Conservation (phyloP, 2,888 invertebrate species). For the Cephus nigrinus region DNA sequence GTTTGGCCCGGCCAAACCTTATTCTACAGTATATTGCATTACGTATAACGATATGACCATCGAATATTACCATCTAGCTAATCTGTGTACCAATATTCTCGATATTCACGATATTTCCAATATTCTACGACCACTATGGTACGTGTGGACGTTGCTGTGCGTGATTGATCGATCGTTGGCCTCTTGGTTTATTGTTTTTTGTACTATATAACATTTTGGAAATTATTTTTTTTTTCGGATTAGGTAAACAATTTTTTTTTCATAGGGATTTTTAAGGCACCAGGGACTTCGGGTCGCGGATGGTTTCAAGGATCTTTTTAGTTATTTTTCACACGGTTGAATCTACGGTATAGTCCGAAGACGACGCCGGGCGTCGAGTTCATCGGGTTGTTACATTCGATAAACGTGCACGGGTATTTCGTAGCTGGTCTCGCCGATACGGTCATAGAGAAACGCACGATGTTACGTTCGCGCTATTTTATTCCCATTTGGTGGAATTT, state of each 20-base stretch:
- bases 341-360: neutral
- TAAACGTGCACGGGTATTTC: neutral
- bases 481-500: slow-evolving; percentile 64
- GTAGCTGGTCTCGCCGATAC: neutral
- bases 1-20: slow-evolving; percentile 17
- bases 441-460: neutral
- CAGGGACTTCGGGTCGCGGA: neutral
- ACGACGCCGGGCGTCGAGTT: neutral
- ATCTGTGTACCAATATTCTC: slow-evolving; percentile 24
- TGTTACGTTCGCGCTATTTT: slow-evolving; percentile 33
- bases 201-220: neutral
- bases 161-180: slow-evolving; percentile 16
- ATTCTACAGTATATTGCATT: slow-evolving; percentile 21
- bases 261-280: neutral
- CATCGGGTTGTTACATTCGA: neutral
- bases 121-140: neutral
- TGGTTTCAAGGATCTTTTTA: neutral
- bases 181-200: neutral
- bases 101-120: slow-evolving; percentile 5
- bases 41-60: slow-evolving; percentile 13
- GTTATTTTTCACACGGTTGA: too few species aligned
- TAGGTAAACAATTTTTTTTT: neutral
- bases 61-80: slow-evolving; percentile 21
- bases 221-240: neutral
- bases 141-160: slow-evolving; percentile 8